These are phyloP conservation scores for Drosophila prosaltans DNA, from an alignment of 1,140 invertebrate genomes.

Conservation along the genomic window DNA sequence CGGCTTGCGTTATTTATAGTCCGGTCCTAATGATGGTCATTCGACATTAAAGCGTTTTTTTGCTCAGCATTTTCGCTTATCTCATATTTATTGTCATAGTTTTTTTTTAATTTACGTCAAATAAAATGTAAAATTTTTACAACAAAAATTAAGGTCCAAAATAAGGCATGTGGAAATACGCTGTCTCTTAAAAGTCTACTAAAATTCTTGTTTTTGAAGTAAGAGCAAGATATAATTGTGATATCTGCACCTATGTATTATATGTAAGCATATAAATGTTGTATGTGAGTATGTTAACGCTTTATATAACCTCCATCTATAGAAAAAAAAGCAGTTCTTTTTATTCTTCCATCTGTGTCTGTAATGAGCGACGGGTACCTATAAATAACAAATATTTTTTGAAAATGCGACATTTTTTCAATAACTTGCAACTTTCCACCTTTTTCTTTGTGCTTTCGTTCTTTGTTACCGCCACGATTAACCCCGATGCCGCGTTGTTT, in stretches of 20 bases:
- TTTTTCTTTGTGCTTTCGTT: slow-evolving; percentile 81
- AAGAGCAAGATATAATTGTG: neutral
- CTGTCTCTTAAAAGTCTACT: slow-evolving; percentile 9
- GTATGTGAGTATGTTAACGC: neutral
- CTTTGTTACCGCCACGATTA: slow-evolving; percentile 44
- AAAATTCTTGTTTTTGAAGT: neutral
- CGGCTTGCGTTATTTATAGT: no score
- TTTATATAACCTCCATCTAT: neutral
- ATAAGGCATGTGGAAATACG: neutral
- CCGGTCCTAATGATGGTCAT: neutral
- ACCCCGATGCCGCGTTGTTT: slow-evolving; percentile 25
- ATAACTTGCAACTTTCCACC: slow-evolving; percentile 33
- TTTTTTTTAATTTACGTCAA: slow-evolving; percentile 21
- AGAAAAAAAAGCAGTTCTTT: neutral
- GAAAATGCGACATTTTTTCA: neutral
- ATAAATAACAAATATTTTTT: neutral
- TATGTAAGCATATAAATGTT: neutral
- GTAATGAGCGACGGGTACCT: slow-evolving; percentile 47
- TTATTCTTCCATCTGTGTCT: slow-evolving; percentile 29
- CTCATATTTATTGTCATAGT: slow-evolving; percentile 33
- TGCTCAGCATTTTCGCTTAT: neutral
- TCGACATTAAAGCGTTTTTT: neutral
- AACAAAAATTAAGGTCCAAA: slow-evolving; percentile 20
- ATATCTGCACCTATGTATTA: neutral
- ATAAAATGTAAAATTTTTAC: slow-evolving; percentile 39